These are phyloP conservation scores for Anarsia innoxiella DNA, from an alignment of 2,888 invertebrate species.

Conservation along the genomic window DNA sequence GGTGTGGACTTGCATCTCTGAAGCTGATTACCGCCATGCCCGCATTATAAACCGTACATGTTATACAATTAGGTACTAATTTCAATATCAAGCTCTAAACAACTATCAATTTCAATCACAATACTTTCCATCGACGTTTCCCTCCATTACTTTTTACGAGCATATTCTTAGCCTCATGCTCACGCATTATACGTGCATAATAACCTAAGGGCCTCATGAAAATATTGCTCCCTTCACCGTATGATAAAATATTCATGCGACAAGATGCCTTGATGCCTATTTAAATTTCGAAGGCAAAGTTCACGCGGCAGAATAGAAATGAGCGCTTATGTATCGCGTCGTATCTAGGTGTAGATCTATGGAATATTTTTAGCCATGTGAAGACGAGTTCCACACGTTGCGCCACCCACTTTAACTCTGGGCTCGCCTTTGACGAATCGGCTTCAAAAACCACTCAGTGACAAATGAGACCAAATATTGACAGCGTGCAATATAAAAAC, in stretches of 20 bases:
- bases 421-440: slow-evolving; percentile 47
- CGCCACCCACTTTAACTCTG: slow-evolving; percentile 48
- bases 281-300: slow-evolving; percentile 36
- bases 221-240: background rate
- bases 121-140: too few relatives aligned
- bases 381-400: slow-evolving; percentile 30
- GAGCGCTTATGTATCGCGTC: background rate
- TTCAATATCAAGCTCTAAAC: too few relatives aligned
- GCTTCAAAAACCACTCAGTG: slow-evolving; percentile 50
- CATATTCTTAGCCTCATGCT: too few relatives aligned
- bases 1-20: background rate
- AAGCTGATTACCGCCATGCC: too few relatives aligned
- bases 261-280: slow-evolving; percentile 19
- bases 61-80: too few relatives aligned
- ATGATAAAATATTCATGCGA: slow-evolving; percentile 8
- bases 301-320: slow-evolving; percentile 21
- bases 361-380: slow-evolving; percentile 8
- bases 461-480: slow-evolving; percentile 70
- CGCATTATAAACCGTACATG: background rate
- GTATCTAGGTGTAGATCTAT: slow-evolving; percentile 18
- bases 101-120: too few relatives aligned
- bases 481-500: slow-evolving; percentile 62
- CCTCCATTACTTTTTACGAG: too few relatives aligned
- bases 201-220: background rate
- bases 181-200: background rate